Evolutionary conservation across 2,888 invertebrate species (phyloP), one percentile per base, ranked within the genome.

Genomic region (Eupithecia subumbrata): DNA sequence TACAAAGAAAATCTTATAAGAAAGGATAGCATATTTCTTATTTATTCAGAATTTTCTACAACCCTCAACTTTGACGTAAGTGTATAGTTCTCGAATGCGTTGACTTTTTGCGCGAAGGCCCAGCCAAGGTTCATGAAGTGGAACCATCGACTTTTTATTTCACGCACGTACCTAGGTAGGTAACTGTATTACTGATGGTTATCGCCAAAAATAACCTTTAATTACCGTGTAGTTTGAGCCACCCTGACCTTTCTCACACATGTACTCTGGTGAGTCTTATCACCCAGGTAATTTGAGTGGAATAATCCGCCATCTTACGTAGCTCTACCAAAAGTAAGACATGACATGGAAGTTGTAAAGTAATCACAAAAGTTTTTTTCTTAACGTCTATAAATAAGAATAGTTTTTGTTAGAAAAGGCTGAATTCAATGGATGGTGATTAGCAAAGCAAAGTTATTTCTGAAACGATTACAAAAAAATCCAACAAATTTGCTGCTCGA

Each of bases 141-240:
- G 85, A 85, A 87, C 88, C 91, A 92, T 89, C 90, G 88, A 84
- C 87, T 92, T 93, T 93, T 94, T 92, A 91, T 90, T 91, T 91
- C 89, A 88, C 85, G 83, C 90, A 90, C 88, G 93, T 60, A 60
- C 60, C 60, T 60, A 60, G 60, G 60, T 91, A 91, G 89, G 92
- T 92, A 91, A 93, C 93, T 91, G 93, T 92, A 93, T 92, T 90
- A 91, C 92, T 90, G 94, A 94, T 94, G 92, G 92, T 91, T 94
- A 94, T 94, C 94, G 90, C 90, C 92, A 93, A 93, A 94, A 94
- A 94, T 94, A 94, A 94, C 94, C 94, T 95, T 94, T 95, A 95
- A 95, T 95, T 95, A 94, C 93, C 88, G 91, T 91, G 91, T 92
- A 90, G 92, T 93, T 91, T 91, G 90, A 88, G 90, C 90, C 88